A percentile compares a stretch with the other conserved stretches of the same genome.
Conservation (phyloP, 2,888 invertebrate genomes). For the Barypeithes pellucidus region DNA sequence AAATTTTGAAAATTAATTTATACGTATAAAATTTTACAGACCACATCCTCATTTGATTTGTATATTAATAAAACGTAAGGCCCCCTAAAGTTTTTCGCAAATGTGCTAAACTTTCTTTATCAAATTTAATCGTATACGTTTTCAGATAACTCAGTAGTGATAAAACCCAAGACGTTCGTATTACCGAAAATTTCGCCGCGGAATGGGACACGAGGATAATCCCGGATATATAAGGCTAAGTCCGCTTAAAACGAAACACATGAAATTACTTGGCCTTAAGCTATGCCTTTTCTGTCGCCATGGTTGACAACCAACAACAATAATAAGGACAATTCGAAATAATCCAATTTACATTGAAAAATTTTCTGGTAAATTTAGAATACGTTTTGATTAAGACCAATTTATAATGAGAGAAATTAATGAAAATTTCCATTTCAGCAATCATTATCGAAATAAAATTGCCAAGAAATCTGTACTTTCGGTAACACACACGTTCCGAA, state of each 20-base stretch:
- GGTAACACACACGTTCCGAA: no score
- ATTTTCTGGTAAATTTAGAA: no score
- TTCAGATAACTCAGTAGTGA: constrained; percentile 32
- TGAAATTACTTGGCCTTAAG: constrained; percentile 51
- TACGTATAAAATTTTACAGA: no score
- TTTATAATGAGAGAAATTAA: no score
- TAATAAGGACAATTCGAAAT: not conserved
- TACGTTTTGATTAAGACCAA: no score
- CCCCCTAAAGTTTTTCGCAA: constrained; percentile 10
- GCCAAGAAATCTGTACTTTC: no score
- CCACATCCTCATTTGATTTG: no score
- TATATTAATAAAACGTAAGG: not conserved
- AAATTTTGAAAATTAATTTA: no score
- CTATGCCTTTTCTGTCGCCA: constrained; percentile 13
- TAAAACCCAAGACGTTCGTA: constrained; percentile 35
- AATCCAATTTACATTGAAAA: no score
- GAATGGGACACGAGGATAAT: constrained; percentile 53
- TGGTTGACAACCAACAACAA: not conserved
- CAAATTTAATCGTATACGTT: constrained; percentile 26
- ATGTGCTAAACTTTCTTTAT: constrained; percentile 33
- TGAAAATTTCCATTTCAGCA: no score
- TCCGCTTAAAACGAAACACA: constrained; percentile 57
- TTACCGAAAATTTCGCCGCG: constrained; percentile 40
- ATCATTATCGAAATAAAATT: no score
- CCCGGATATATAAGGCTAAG: constrained; percentile 56